Percentiles rank a stretch among this genome's conserved stretches.
Conservation (phyloP, 2,888 invertebrate genomes). For the Germaria angustata region DNA sequence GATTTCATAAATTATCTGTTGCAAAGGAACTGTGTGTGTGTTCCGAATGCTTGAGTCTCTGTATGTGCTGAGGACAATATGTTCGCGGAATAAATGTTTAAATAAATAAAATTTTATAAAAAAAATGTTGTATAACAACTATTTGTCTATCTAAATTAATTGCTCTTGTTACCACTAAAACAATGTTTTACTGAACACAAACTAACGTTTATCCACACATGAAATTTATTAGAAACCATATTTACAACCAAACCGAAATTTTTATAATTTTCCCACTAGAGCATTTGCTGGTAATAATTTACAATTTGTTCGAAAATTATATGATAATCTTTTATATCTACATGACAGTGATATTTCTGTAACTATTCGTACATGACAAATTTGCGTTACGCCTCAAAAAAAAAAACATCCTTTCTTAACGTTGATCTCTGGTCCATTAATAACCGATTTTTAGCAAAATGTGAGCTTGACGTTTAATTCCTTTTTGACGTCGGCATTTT, state of each 20-base stretch:
- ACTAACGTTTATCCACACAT: not conserved
- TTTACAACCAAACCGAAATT: not conserved
- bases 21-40: not conserved
- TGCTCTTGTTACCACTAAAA: conserved; percentile 46
- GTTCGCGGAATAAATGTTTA: not conserved
- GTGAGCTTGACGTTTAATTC: too few relatives aligned
- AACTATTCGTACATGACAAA: too few relatives aligned
- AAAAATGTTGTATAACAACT: conserved; percentile 34
- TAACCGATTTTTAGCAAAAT: too few relatives aligned
- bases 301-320: too few relatives aligned
- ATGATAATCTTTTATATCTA: too few relatives aligned
- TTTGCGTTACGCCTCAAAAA: too few relatives aligned
- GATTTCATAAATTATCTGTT: not conserved
- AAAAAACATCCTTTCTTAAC: too few relatives aligned
- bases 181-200: not conserved
- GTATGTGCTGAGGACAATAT: not conserved
- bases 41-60: not conserved
- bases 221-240: not conserved
- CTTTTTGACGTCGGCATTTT: too few relatives aligned
- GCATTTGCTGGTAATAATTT: too few relatives aligned
- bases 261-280: not conserved
- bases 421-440: too few relatives aligned
- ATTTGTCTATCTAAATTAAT: conserved; percentile 58
- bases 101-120: not conserved
- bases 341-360: too few relatives aligned